A percentile compares a stretch with the other conserved stretches of the same genome.
Evolutionary conservation across 1,140 invertebrate species (phyloP).

Genomic region (Drosophila tropicalis): DNA sequence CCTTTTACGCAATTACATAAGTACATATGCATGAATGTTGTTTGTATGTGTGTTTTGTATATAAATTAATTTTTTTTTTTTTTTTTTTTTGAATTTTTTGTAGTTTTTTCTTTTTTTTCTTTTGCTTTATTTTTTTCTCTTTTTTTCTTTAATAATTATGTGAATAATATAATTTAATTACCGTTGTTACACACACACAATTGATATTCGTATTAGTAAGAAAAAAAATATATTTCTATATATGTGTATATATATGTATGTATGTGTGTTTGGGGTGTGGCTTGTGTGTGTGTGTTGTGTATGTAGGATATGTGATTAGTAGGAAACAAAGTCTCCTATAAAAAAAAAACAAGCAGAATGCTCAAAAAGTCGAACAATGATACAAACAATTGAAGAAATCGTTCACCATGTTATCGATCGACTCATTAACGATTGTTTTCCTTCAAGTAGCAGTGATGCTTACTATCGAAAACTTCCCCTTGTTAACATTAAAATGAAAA

Average conservation of each 20-base stretch:
- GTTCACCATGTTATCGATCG: neutral
- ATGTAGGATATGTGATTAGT: slow-evolving; percentile 53
- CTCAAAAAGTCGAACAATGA: slow-evolving; percentile 17
- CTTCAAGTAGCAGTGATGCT: too few relatives aligned
- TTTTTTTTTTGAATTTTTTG: neutral
- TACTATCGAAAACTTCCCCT: too few relatives aligned
- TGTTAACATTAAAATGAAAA: too few relatives aligned
- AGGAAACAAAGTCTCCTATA: slow-evolving; percentile 10
- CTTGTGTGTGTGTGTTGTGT: slow-evolving; percentile 37
- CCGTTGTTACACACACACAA: slow-evolving; percentile 43
- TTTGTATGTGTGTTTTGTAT: slow-evolving; percentile 16
- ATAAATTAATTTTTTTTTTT: slow-evolving; percentile 9
- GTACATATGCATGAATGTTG: slow-evolving; percentile 25
- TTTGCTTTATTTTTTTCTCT: slow-evolving; percentile 7
- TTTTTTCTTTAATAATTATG: slow-evolving; percentile 28
- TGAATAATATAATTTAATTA: slow-evolving; percentile 50
- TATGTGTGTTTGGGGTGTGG: slow-evolving; percentile 18
- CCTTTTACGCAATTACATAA: slow-evolving; percentile 40
- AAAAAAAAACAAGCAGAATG: slow-evolving; percentile 8
- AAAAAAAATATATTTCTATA: slow-evolving; percentile 47
- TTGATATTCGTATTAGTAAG: slow-evolving; percentile 45
- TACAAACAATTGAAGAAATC: neutral
- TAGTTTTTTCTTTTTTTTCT: slow-evolving; percentile 5
- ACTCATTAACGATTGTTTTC: neutral
- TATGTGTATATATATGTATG: slow-evolving; percentile 20